phyloP scores from a whole-genome alignment of 2,113 vertebrate genomes.

The Alethe diademata region DNA sequence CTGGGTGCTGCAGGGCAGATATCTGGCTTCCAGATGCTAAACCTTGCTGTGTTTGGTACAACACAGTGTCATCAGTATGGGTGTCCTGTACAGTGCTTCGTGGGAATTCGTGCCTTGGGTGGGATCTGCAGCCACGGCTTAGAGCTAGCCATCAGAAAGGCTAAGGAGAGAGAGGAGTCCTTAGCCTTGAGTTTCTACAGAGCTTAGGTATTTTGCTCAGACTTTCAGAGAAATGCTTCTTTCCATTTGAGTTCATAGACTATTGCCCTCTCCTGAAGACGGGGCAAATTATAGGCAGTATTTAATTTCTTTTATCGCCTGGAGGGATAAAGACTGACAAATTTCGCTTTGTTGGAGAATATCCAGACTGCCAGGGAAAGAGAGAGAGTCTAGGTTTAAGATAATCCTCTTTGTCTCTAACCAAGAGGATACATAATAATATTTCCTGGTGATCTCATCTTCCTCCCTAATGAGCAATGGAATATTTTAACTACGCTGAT shows the following conservation, averaged over 20 bases:
- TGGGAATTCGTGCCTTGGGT: neutral
- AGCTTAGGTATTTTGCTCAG: neutral
- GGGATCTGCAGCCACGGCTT: neutral
- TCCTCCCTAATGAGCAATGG: neutral
- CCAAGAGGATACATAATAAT: neutral
- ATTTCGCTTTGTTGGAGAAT: neutral
- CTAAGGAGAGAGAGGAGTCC: neutral
- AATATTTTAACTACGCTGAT: neutral
- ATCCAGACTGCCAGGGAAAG: neutral
- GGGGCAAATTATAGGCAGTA: neutral
- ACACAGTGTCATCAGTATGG: accelerated
- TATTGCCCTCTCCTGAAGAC: neutral
- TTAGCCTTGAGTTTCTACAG: neutral
- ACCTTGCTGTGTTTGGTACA: neutral
- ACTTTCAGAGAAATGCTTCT: neutral
- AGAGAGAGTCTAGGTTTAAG: neutral
- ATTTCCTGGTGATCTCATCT: neutral
- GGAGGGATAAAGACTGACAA: neutral
- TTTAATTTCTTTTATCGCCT: neutral
- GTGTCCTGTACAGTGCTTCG: accelerated
- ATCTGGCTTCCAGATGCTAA: neutral
- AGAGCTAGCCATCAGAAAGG: neutral
- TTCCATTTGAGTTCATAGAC: neutral
- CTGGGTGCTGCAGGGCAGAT: neutral
- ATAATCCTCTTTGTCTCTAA: neutral